Base-by-base conservation (phyloP, 2,113 vertebrate genomes). In the Charadrius vociferus region DNA sequence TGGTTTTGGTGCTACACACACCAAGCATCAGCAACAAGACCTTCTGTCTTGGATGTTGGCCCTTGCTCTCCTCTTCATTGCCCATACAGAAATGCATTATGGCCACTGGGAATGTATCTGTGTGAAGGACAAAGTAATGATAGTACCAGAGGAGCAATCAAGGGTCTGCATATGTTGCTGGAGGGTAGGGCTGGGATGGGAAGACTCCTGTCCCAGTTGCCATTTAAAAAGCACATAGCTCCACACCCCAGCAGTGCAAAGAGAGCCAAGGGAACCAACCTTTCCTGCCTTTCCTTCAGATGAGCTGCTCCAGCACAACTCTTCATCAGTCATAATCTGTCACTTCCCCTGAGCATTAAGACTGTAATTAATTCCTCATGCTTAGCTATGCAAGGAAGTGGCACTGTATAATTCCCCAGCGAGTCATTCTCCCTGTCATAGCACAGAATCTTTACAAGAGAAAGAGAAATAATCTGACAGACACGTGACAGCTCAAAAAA, bases 351-450 rank as follows among this genome's bases (percentile, higher is more conserved):
- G 56, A 95, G 80, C 47, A 49, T 74, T 83, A 81, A 55, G 52
- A 61, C 34, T 94, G 72, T 78, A 95, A 93, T 95, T 94, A 94
- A 95, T 94, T 95, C 94, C 79, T 93, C 50, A 47, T 81, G 88
- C 83, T 43, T 72, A 91, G n/a, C 72, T 96, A 49, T 50, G 56
- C 56, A 81, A 91, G 88, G 52, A 81, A 95, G 80, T 9, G 1
- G 59, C 71, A 83, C 75, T 43, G 73, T 29, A 59, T 75, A 86
- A 88, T 90, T 93, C 68, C 43, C 65, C 67, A 80, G 77, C 22
- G 75, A 95, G 66, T 39, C 29, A 4, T 74, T 81, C 94, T 71
- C 65, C 80, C 63, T 95, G 95, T 95, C 86, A 79, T 21, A 93
- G 94, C 61, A 74, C 61, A 82, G 67, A 79, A 85, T 90, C 81